Conservation (phyloP, 2,113 vertebrate genomes). For the Pelvicachromis taeniatus region DNA sequence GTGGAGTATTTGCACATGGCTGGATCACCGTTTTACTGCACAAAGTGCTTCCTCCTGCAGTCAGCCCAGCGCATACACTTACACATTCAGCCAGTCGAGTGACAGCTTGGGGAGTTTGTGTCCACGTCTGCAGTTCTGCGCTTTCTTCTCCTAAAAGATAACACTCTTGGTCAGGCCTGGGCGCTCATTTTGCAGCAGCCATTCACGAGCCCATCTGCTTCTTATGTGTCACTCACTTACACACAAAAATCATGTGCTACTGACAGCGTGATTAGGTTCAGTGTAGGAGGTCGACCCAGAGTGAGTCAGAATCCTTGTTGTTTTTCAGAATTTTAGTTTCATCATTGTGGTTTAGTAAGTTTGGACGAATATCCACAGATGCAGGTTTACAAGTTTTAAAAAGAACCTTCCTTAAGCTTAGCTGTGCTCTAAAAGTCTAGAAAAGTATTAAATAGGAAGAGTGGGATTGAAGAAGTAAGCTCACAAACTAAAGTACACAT, state of each 20-base stretch:
- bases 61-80: not conserved
- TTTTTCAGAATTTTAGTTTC: not conserved
- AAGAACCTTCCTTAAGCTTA: not conserved
- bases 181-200: not conserved
- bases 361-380: not conserved
- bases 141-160: conserved; percentile 13
- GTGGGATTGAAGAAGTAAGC: not conserved
- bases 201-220: not conserved
- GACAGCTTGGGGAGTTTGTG: not conserved
- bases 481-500: not conserved
- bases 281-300: not conserved
- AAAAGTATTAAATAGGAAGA: not conserved
- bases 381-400: not conserved
- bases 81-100: not conserved
- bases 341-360: not conserved
- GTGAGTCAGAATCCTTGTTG: not conserved
- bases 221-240: not conserved
- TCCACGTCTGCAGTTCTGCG: conserved; percentile 22
- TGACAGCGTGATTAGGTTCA: not conserved
- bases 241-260: not conserved
- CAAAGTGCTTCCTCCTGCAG: not conserved
- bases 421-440: not conserved
- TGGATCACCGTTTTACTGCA: not conserved
- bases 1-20: not conserved
- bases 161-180: not conserved